Conservation (phyloP, 2,113 vertebrate genomes). For the Caretta caretta region DNA sequence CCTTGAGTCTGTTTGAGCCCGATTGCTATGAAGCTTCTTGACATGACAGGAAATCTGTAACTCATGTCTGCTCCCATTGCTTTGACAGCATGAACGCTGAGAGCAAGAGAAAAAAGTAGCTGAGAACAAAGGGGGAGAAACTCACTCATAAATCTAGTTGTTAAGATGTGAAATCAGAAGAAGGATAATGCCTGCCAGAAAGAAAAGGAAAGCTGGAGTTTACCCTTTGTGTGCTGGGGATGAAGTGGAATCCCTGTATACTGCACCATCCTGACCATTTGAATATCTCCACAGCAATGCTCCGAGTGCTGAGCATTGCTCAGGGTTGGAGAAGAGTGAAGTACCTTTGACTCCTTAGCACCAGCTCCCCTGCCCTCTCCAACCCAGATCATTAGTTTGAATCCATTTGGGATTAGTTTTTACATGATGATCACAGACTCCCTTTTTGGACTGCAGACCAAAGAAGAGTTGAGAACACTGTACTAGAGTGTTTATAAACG, state of each 20-base stretch:
- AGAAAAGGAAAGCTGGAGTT: not conserved
- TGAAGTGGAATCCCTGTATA: not conserved
- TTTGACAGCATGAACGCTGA: not conserved
- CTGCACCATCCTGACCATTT: not conserved
- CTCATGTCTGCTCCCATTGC: too few species aligned
- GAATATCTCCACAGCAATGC: not conserved
- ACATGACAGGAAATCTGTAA: too few species aligned
- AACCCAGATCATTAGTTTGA: not conserved
- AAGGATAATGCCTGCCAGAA: not conserved
- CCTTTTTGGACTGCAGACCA: not conserved
- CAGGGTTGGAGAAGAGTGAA: not conserved
- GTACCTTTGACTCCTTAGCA: not conserved
- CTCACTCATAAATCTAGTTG: not conserved
- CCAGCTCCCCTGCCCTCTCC: not conserved
- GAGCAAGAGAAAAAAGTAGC: not conserved
- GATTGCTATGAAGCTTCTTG: too few species aligned
- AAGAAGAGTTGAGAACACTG: not conserved
- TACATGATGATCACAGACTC: not conserved
- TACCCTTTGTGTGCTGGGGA: not conserved
- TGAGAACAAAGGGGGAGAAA: not conserved
- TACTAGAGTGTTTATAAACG: not conserved
- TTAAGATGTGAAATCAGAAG: not conserved
- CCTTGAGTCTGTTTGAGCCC: not conserved
- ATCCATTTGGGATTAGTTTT: not conserved
- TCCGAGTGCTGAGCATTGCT: not conserved